Percentiles rank a stretch among this genome's conserved stretches.
Evolutionary conservation across 2,113 vertebrate genomes (phyloP).

Genomic region (Ciconia stormi): DNA sequence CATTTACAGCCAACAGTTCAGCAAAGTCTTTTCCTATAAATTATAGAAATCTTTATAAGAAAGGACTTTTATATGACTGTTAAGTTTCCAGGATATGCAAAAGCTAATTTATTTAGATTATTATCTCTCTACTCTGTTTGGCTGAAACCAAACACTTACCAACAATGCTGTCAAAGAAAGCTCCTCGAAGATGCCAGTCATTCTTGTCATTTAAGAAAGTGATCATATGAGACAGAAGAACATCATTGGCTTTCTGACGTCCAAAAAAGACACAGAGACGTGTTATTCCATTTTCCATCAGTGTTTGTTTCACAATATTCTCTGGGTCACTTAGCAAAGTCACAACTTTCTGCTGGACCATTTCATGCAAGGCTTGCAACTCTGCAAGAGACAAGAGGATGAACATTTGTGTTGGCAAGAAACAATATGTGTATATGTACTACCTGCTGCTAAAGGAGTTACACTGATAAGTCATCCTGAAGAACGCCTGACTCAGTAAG

Average conservation of each 20-base stretch:
- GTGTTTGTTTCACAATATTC: conserved; percentile 96
- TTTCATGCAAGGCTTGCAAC: conserved; percentile 96
- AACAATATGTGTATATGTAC: accelerated
- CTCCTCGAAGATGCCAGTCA: conserved; percentile 97
- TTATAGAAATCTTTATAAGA: background rate
- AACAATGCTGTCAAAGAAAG: conserved; percentile 98
- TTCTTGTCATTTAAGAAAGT: conserved; percentile 99
- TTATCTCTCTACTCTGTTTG: background rate
- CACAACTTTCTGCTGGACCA: conserved; percentile 99
- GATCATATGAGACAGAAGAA: conserved; percentile 97
- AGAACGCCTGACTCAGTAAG: accelerated
- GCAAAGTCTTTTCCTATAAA: background rate
- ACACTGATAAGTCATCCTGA: background rate
- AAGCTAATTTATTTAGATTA: background rate
- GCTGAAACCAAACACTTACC: conserved; percentile 76
- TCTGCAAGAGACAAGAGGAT: conserved; percentile 71
- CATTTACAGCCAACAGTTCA: background rate
- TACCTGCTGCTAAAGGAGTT: background rate
- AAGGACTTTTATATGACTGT: background rate
- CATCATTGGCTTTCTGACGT: conserved; percentile 96
- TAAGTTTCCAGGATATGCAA: background rate
- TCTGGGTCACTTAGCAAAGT: conserved; percentile 95
- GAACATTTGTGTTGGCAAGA: background rate
- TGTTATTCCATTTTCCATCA: conserved; percentile 99
- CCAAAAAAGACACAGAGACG: conserved; percentile 97